Evolutionary conservation across 2,113 vertebrate genomes (phyloP), one percentile per base, ranked within the genome.

Genomic region (Garra rufa): DNA sequence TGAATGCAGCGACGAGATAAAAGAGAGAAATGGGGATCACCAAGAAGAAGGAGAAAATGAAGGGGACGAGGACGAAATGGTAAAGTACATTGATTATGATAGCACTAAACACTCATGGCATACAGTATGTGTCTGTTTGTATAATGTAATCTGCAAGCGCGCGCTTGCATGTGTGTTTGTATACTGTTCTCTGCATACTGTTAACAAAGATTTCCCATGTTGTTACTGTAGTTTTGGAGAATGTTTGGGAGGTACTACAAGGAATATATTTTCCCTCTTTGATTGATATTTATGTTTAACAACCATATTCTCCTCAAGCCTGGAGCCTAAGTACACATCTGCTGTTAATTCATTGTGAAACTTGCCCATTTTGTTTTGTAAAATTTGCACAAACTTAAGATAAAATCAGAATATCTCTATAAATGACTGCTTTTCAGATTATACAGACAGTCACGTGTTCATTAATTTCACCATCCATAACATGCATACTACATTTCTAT

Each of bases 61-160:
- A 21, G 71, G 9, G 3, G 86, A 87, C 48, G 87, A 88, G 63
- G 89, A 87, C 46, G 87, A 90, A 87, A 85, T 91, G 90, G 90
- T 91, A 89, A 90, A 67, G 41, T 41, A 46, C 44, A 52, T 8
- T 41, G 28, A 52, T 21, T 50, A 15, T 6, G 34, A 57, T 3
- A 81, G 13, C 43, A 63, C 34, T 11, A 19, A 28, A 48, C 38
- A 83, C n/a, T 9, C 19, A 10, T 5, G n/a, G 15, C 1, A 34
- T 46, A 9, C 46, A 69, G 11, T 38, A 14, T 13, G 10, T 19
- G 6, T 61, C 6, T 44, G 8, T 26, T 10, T 17, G 14, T 9
- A n/a, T 57, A n/a, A 44, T 63, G 7, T 44, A 24, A n/a, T 13
- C n/a, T 26, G 8, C 28, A 26, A 26, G 7, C 19, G 50, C 6